phyloP scores from a whole-genome alignment of 1,140 invertebrate genomes.

The Trialeurodes vaporariorum region DNA sequence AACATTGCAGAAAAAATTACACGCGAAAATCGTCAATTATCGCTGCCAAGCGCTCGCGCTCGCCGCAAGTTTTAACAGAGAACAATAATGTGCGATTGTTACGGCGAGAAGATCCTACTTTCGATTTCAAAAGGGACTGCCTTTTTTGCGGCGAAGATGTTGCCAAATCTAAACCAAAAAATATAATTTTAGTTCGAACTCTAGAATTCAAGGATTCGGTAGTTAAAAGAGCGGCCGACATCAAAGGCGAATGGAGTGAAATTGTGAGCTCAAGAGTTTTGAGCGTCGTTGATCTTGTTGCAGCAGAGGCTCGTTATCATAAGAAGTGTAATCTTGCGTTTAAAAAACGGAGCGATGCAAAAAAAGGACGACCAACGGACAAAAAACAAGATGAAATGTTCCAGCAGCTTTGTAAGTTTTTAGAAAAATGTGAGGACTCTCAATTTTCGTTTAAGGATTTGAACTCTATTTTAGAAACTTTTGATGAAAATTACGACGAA shows the following conservation, averaged over 20 bases:
- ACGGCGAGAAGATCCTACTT: neutral
- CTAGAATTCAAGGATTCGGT: neutral
- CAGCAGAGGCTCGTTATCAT: constrained; percentile 7
- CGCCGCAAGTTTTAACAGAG: no score
- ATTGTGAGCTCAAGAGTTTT: neutral
- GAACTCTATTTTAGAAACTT: neutral
- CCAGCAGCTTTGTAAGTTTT: neutral
- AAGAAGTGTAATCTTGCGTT: constrained; percentile 6
- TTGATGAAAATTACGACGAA: neutral
- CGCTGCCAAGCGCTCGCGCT: no score
- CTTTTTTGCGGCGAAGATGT: neutral
- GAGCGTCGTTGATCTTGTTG: neutral
- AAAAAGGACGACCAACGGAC: neutral
- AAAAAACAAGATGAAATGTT: neutral
- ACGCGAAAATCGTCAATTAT: neutral
- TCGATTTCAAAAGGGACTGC: constrained; percentile 6
- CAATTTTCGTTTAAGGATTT: neutral
- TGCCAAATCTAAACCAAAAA: neutral
- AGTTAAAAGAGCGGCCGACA: neutral
- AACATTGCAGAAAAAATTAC: neutral
- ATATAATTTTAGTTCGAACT: constrained; percentile 2
- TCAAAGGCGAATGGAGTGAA: neutral
- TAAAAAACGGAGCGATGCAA: neutral
- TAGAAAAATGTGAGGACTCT: neutral
- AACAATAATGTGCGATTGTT: neutral